These are phyloP conservation scores for Plemyria rubiginata DNA, from an alignment of 2,888 invertebrate species.

Conservation along the genomic window DNA sequence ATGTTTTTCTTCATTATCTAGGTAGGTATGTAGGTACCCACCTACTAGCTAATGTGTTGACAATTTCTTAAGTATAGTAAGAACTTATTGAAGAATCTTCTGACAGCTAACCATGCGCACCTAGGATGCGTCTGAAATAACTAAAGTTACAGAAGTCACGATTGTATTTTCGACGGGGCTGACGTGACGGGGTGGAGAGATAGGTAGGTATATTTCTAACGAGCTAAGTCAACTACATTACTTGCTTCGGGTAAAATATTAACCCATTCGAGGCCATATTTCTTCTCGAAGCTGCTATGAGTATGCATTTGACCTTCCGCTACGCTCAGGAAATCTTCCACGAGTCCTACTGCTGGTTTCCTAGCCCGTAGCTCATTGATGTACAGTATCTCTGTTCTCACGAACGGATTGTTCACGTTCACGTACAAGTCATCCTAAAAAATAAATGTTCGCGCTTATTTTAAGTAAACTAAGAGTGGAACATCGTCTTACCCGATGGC, in stretches of 20 bases:
- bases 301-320: slow-evolving; percentile 13
- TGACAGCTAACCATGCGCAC: no score
- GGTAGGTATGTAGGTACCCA: no score
- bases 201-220: slow-evolving; percentile 56
- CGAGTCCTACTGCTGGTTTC: slow-evolving; percentile 1
- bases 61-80: no score
- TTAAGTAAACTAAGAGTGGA: no score
- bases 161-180: slow-evolving; percentile 67
- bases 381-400: slow-evolving; percentile 11
- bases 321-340: slow-evolving; percentile 1
- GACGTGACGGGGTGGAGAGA: not conserved
- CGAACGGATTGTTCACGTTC: slow-evolving; percentile 9
- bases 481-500: no score
- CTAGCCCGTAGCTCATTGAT: not conserved
- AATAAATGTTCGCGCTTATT: not conserved
- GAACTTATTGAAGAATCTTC: no score
- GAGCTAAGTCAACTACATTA: slow-evolving; percentile 74
- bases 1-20: no score
- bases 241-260: slow-evolving; percentile 86
- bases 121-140: slow-evolving; percentile 88
- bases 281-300: slow-evolving; percentile 23
- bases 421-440: slow-evolving; percentile 22
- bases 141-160: slow-evolving; percentile 81
- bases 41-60: no score
- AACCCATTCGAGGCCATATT: slow-evolving; percentile 24